Evolutionary conservation across 2,113 vertebrate species (phyloP).

Genomic region (Kryptolebias marmoratus): DNA sequence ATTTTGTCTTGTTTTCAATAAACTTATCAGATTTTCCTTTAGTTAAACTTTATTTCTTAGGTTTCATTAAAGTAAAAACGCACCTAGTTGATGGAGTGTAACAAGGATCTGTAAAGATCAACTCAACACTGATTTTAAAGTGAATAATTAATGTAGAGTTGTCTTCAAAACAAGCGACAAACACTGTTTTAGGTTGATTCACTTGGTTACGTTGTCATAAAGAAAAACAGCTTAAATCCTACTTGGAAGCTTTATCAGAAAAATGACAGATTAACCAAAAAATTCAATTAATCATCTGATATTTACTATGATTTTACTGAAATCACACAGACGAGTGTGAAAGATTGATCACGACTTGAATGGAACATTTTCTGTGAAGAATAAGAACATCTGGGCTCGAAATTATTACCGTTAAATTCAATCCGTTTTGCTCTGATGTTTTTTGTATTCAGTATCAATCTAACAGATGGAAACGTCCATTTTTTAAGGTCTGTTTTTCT

Average conservation of each 20-base stretch:
- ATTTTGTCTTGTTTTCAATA: too few relatives aligned
- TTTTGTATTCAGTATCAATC: conserved; percentile 20
- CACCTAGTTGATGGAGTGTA: too few relatives aligned
- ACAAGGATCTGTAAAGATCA: too few relatives aligned
- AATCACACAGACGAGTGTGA: conserved; percentile 12
- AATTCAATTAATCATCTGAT: background rate
- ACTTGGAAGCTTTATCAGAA: background rate
- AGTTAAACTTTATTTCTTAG: too few relatives aligned
- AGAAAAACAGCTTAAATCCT: too few relatives aligned
- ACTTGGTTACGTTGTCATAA: too few relatives aligned
- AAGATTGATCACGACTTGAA: conserved; percentile 21
- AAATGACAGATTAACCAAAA: background rate
- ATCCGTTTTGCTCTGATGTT: conserved; percentile 18
- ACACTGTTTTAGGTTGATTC: too few relatives aligned
- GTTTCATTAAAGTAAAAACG: too few relatives aligned
- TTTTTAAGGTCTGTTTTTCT: conserved; percentile 36
- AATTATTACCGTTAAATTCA: conserved; percentile 25
- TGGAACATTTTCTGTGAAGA: background rate
- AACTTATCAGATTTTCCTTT: too few relatives aligned
- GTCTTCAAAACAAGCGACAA: too few relatives aligned
- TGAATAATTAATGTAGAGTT: too few relatives aligned
- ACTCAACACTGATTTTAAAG: too few relatives aligned
- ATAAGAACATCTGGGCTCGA: conserved; percentile 20
- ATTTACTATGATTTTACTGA: background rate
- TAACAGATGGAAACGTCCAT: conserved; percentile 34